Evolutionary conservation across 2,113 vertebrate species (phyloP).

Genomic region (Merops nubicus): DNA sequence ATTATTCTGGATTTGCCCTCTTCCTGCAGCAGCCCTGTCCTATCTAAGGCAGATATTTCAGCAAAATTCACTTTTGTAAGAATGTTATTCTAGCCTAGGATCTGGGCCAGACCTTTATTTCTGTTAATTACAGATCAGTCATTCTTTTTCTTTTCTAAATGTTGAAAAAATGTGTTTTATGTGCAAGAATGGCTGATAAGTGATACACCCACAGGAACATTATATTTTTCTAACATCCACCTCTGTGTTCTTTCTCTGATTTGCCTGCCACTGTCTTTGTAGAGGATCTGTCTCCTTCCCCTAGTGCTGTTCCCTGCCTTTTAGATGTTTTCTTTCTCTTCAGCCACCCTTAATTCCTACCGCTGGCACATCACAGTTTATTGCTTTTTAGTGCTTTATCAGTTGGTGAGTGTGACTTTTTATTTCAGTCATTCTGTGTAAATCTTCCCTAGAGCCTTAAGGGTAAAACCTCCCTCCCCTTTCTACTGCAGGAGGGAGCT

Average conservation of each 20-base stretch:
- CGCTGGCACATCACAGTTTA: neutral
- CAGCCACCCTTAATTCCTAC: neutral
- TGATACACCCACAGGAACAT: constrained; percentile 61
- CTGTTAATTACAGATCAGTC: constrained; percentile 65
- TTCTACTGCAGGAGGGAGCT: neutral
- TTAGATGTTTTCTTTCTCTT: neutral
- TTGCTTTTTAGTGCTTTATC: neutral
- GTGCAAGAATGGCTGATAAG: constrained; percentile 61
- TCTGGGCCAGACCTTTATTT: constrained; percentile 54
- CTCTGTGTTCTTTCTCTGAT: constrained; percentile 62
- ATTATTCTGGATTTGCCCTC: constrained; percentile 29
- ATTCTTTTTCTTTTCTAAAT: constrained; percentile 47
- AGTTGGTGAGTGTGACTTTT: neutral
- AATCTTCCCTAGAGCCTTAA: neutral
- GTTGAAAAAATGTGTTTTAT: constrained; percentile 49
- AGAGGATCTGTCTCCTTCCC: constrained; percentile 33
- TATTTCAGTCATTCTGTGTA: neutral
- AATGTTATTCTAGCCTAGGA: constrained; percentile 18
- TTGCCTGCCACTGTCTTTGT: constrained; percentile 40
- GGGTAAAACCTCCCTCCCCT: neutral
- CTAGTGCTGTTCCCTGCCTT: neutral
- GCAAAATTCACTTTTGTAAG: constrained; percentile 4
- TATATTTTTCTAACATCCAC: constrained; percentile 60
- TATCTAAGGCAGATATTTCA: neutral
- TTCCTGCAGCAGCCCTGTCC: constrained; percentile 27